Evolutionary conservation across 2,888 invertebrate species (phyloP), one percentile per base, ranked within the genome.

Genomic region (Cotesia congregata): DNA sequence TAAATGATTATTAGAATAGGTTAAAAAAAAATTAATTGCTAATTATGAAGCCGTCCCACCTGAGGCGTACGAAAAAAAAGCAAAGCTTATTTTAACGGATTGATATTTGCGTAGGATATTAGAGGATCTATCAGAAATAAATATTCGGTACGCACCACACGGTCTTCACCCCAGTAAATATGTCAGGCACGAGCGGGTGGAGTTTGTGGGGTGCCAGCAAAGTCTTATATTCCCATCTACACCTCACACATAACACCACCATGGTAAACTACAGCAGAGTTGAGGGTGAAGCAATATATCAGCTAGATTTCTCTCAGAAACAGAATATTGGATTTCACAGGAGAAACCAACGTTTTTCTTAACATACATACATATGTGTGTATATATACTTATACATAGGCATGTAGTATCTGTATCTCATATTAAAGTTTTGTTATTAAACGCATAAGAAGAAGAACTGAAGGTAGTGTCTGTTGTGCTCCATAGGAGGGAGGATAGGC

Each of bases 241-340:
- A 2, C 7, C 12, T 12, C 50, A 12, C 50, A 50, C 50, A 50
- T 30, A 30, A 30, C 30, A 30, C 30, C 30, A 30, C 30, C 30
- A 30, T 30, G 30, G 30, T 30, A 30, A 30, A 30, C 72, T 72
- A 76, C 72, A 68, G 68, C 69, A 41, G 67, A 30, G 67, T 50
- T 50, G 65, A 59, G 76, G 76, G 77, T 70, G 74, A 61, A 77
- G 74, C 70, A 70, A 77, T 77, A 77, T 77, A 77, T 77, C 77
- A 77, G 67, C 70, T 67, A 70, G 77, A 77, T 77, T 77, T 77
- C 74, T 70, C 74, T 38, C 71, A 68, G 74, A 77, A 77, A 77
- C 77, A 74, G 77, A 77, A 77, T 77, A 77, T 77, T 77, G 77
- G 77, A 77, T 77, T 77, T 74, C 74, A 41, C 74, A 60, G 60